These are phyloP conservation scores for Pheosia gnoma DNA, from an alignment of 2,888 invertebrate species.

Conservation along the genomic window DNA sequence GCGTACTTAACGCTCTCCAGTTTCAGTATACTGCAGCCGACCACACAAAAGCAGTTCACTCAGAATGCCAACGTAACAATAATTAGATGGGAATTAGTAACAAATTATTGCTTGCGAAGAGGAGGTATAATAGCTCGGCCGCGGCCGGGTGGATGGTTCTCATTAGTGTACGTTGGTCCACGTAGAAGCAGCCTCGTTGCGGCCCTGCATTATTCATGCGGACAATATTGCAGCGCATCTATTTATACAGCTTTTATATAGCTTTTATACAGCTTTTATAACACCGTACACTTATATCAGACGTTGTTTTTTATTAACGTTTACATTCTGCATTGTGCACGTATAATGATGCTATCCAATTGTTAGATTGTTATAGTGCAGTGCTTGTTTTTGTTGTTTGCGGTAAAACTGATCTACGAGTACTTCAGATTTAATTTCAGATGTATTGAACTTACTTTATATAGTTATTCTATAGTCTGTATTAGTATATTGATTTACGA, in stretches of 20 bases:
- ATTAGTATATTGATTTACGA: too few species aligned
- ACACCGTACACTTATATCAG: conserved; percentile 41
- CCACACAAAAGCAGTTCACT: conserved; percentile 47
- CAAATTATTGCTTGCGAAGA: conserved; percentile 76
- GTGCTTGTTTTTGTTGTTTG: neutral
- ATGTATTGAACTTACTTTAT: too few species aligned
- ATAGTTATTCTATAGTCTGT: too few species aligned
- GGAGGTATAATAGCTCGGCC: conserved; percentile 67
- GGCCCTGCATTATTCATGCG: conserved; percentile 80
- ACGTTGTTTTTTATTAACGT: conserved; percentile 55
- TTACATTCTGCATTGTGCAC: conserved; percentile 46
- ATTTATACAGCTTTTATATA: conserved; percentile 55
- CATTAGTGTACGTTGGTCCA: conserved; percentile 74
- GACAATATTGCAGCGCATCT: conserved; percentile 75
- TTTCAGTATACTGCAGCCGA: conserved; percentile 32
- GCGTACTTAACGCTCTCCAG: conserved; percentile 17
- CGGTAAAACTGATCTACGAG: too few species aligned
- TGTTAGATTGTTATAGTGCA: conserved; percentile 32
- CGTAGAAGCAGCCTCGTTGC: conserved; percentile 62
- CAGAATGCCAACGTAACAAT: conserved; percentile 57
- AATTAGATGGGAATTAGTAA: conserved; percentile 79
- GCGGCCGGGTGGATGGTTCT: conserved; percentile 69
- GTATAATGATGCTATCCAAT: conserved; percentile 41
- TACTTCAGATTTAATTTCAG: too few species aligned
- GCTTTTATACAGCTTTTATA: conserved; percentile 55